phyloP scores from a whole-genome alignment of 2,888 invertebrate species.

The Rotaria magnacalcarata region DNA sequence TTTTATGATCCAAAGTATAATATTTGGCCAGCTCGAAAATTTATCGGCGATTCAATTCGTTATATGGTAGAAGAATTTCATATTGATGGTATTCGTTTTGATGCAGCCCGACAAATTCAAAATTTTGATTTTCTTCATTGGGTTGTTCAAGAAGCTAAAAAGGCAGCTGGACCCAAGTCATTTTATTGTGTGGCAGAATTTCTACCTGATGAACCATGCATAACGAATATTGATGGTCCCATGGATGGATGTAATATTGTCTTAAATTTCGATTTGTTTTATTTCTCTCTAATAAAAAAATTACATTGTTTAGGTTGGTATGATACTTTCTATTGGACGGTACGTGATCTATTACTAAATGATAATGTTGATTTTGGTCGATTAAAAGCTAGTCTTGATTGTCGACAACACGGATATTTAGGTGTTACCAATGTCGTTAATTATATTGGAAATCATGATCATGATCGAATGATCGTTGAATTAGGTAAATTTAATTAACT shows the following conservation, averaged over 20 bases:
- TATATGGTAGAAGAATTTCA: slow-evolving; percentile 34
- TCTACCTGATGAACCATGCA: slow-evolving; percentile 22
- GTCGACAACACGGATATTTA: slow-evolving; percentile 26
- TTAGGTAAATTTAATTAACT: background rate
- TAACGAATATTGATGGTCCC: slow-evolving; percentile 36
- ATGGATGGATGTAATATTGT: slow-evolving; percentile 8
- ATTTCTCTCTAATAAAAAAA: background rate
- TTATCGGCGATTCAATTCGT: slow-evolving; percentile 18
- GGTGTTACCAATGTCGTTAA: slow-evolving; percentile 20
- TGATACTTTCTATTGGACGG: background rate
- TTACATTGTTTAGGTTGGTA: background rate
- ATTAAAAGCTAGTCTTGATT: slow-evolving; percentile 2
- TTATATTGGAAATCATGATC: slow-evolving; percentile 37
- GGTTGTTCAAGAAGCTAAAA: background rate
- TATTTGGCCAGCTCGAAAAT: slow-evolving; percentile 30
- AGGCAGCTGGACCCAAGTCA: background rate
- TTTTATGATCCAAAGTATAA: slow-evolving; percentile 4
- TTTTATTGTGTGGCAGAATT: slow-evolving; percentile 20
- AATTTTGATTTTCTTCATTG: slow-evolving; percentile 33
- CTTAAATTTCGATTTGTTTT: background rate
- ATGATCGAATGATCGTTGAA: slow-evolving; percentile 32
- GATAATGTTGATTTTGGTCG: slow-evolving; percentile 27
- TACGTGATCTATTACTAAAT: background rate
- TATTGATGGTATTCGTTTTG: slow-evolving; percentile 28
- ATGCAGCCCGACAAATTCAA: slow-evolving; percentile 32